Conservation (phyloP, 2,797 vertebrate species). For the Poeciliopsis presidionis region DNA sequence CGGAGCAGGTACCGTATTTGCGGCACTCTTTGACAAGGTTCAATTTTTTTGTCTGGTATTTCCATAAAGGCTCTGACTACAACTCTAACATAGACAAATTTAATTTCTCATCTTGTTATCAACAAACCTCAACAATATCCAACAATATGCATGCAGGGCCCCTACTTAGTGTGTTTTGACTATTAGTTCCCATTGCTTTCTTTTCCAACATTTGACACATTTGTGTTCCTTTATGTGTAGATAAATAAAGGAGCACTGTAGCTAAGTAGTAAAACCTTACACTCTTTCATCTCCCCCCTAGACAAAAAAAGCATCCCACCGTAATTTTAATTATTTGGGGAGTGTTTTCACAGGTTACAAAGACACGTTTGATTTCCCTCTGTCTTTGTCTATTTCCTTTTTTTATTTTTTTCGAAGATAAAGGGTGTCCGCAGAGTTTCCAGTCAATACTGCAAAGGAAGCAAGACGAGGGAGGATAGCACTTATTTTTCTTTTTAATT, state of each 20-base stretch:
- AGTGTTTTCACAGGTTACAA: slow-evolving; percentile 24
- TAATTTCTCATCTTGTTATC: slow-evolving; percentile 38
- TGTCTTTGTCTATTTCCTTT: neutral
- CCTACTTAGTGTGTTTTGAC: slow-evolving; percentile 4
- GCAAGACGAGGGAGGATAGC: slow-evolving; percentile 70
- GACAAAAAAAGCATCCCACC: slow-evolving; percentile 26
- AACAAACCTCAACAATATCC: slow-evolving; percentile 32
- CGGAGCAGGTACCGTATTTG: slow-evolving; percentile 71
- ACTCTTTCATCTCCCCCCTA: neutral
- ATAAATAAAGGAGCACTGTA: neutral
- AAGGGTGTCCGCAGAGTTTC: slow-evolving; percentile 44
- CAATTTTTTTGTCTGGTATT: slow-evolving; percentile 43
- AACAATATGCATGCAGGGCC: neutral
- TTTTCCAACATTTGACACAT: neutral
- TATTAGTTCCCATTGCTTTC: neutral
- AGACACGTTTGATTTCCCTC: slow-evolving; percentile 18
- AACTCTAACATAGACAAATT: slow-evolving; percentile 52
- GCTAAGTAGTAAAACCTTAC: neutral
- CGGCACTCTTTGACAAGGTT: slow-evolving; percentile 65
- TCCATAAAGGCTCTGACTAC: slow-evolving; percentile 44
- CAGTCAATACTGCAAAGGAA: slow-evolving; percentile 57
- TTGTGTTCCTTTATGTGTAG: neutral
- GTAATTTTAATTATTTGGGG: slow-evolving; percentile 36
- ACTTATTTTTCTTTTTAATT: slow-evolving; percentile 84
- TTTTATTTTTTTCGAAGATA: slow-evolving; percentile 5